A percentile compares a stretch with the other conserved stretches of the same genome.
These are phyloP conservation scores for Aporrectodea caliginosa DNA, from an alignment of 1,140 invertebrate genomes.

Conservation along the genomic window DNA sequence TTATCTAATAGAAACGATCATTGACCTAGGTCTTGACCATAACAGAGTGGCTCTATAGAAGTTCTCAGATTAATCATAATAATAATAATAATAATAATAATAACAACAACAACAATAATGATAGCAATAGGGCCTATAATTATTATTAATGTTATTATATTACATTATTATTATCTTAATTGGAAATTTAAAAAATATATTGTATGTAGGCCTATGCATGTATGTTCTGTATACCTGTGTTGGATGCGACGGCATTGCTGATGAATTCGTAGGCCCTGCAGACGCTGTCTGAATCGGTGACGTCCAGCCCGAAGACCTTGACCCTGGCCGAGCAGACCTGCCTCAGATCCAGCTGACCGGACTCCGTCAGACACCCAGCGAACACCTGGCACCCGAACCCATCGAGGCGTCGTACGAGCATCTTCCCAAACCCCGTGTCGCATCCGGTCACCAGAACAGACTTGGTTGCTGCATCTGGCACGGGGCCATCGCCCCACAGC, in stretches of 20 bases:
- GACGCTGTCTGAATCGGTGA: background rate
- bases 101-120: no score
- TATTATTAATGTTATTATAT: constrained; percentile 4
- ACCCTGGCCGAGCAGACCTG: constrained; percentile 1
- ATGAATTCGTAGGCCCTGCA: background rate
- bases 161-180: background rate
- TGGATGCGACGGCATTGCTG: background rate
- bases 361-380: constrained; percentile 1
- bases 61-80: no score
- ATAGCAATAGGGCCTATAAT: no score
- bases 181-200: no score
- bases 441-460: background rate
- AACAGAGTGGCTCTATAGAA: no score
- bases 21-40: no score
- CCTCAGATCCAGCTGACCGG: constrained; percentile 4
- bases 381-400: constrained; percentile 9
- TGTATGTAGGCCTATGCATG: constrained; percentile 3
- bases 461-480: background rate
- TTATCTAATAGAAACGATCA: no score
- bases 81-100: no score
- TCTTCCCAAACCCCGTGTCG: constrained; percentile 7
- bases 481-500: background rate
- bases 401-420: constrained; percentile 5
- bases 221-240: background rate
- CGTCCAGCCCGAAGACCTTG: background rate